Evolutionary conservation across 1,140 invertebrate genomes (phyloP).

Genomic region (Danaus plexippus): DNA sequence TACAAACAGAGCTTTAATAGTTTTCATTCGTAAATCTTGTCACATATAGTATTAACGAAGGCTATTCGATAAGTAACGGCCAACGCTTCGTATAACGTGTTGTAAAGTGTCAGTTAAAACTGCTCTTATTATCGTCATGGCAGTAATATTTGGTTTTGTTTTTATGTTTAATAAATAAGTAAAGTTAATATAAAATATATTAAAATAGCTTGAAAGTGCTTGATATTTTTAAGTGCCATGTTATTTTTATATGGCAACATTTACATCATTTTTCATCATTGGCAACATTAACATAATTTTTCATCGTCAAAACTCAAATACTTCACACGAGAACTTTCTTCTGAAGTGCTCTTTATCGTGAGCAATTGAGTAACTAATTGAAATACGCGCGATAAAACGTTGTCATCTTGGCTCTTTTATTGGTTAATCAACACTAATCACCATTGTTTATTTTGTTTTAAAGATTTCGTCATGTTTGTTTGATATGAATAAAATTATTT

Average conservation of each 20-base stretch:
- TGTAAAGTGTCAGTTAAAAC: no score
- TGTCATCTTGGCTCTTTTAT: slow-evolving; percentile 35
- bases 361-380: slow-evolving; percentile 51
- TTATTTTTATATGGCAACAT: background rate
- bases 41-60: no score
- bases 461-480: slow-evolving; percentile 3
- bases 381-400: slow-evolving; percentile 43
- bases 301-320: slow-evolving; percentile 2
- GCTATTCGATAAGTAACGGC: no score
- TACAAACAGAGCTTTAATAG: no score
- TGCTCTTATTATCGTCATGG: no score
- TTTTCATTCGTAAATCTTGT: no score
- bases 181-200: no score
- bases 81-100: no score
- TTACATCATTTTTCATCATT: slow-evolving; percentile 1
- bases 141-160: no score
- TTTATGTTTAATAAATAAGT: no score
- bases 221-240: no score
- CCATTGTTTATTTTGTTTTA: slow-evolving; percentile 37
- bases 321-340: slow-evolving; percentile 52
- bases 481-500: slow-evolving; percentile 5
- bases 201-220: no score
- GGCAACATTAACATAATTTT: slow-evolving; percentile 7
- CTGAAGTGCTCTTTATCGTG: slow-evolving; percentile 30
- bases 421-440: slow-evolving; percentile 41